A percentile compares a stretch with the other conserved stretches of the same genome.
Evolutionary conservation across 1,140 invertebrate species (phyloP).

Genomic region (Geopemphigus sp.): DNA sequence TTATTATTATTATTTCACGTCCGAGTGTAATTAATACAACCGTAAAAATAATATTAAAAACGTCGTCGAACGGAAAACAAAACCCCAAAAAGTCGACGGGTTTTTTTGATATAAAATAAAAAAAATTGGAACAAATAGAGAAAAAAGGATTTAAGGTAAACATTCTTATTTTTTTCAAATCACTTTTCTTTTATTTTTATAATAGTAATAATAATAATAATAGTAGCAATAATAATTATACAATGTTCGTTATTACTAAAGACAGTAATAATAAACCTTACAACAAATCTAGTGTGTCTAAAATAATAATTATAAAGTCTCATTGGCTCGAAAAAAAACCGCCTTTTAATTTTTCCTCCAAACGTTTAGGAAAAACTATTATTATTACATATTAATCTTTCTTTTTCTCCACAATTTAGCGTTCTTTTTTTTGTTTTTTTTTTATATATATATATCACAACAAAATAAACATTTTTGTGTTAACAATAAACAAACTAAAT

Average conservation of each 20-base stretch:
- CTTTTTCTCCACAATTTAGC: slow-evolving; percentile 31
- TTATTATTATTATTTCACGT: neutral
- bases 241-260: slow-evolving; percentile 47
- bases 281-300: slow-evolving; percentile 47
- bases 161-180: slow-evolving; percentile 21
- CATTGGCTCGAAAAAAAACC: slow-evolving; percentile 48
- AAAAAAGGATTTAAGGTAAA: slow-evolving; percentile 3
- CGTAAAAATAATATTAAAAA: slow-evolving; percentile 7
- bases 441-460: slow-evolving; percentile 50
- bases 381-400: slow-evolving; percentile 34
- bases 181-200: slow-evolving; percentile 47
- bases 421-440: slow-evolving; percentile 12
- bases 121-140: neutral
- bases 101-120: too few species aligned
- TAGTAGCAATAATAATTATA: slow-evolving; percentile 49
- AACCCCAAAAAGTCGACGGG: neutral
- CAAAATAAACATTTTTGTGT: slow-evolving; percentile 50
- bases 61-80: neutral
- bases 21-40: neutral
- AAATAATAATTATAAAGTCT: slow-evolving; percentile 50
- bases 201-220: slow-evolving; percentile 49
- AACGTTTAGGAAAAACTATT: slow-evolving; percentile 35
- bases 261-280: slow-evolving; percentile 49
- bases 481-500: slow-evolving; percentile 50
- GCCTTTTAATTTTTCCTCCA: slow-evolving; percentile 35